Evolutionary conservation across 2,113 vertebrate species (phyloP).

Genomic region (Marcusenius ussheri): DNA sequence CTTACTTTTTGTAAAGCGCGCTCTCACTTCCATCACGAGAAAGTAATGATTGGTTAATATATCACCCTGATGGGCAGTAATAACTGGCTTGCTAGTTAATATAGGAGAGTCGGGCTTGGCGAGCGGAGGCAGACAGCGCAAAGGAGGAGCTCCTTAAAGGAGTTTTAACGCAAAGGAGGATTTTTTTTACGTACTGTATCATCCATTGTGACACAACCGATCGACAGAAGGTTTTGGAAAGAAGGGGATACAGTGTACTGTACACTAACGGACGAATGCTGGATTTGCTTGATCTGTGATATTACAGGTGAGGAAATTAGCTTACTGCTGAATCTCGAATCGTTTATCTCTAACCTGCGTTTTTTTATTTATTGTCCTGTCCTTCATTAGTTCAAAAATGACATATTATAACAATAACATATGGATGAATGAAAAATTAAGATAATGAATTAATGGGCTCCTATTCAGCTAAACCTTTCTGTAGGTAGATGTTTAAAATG

Average conservation of each 20-base stretch:
- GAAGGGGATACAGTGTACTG: not conserved
- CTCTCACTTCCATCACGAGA: not conserved
- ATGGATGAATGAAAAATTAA: not conserved
- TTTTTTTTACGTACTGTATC: not conserved
- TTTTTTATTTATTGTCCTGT: not conserved
- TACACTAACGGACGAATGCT: not conserved
- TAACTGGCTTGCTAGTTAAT: not conserved
- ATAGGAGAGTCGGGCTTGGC: not conserved
- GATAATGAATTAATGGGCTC: not conserved
- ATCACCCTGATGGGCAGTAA: conserved; percentile 4
- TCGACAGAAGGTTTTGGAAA: not conserved
- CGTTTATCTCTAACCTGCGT: not conserved
- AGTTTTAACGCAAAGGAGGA: not conserved
- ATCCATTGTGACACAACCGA: not conserved
- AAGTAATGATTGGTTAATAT: not conserved
- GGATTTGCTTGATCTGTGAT: not conserved
- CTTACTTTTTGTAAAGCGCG: not conserved
- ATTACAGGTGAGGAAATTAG: not conserved
- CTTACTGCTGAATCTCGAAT: not conserved
- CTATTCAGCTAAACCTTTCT: not conserved
- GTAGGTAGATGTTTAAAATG: not conserved
- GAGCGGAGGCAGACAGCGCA: not conserved
- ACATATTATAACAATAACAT: not conserved
- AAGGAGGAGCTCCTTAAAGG: not conserved
- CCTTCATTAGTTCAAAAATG: not conserved